Evolutionary conservation across 2,888 invertebrate genomes (phyloP), one percentile per base, ranked within the genome.

Genomic region (Meandrusa payeni): DNA sequence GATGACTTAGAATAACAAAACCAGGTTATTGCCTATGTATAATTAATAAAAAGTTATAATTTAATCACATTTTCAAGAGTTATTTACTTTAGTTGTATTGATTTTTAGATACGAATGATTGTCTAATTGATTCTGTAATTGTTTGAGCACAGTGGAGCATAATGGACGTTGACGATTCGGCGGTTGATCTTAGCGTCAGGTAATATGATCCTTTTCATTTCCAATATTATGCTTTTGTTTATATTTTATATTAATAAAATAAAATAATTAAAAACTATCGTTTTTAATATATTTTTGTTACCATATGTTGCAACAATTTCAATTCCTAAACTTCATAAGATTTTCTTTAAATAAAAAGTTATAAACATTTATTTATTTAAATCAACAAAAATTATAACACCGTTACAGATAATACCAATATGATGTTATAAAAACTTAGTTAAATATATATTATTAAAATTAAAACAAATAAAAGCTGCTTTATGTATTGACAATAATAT

Each of bases 81-180:
- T 15, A 32, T 20, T n/a, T 22, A 20, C 17, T 28, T 28, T 40
- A 44, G 11, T 34, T 39, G 12, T 44, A 48, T 48, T 41, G 48
- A 44, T 48, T 52, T 44, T 47, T 49, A 34, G 37, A 48, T 50
- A 41, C 40, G 46, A 41, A 49, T 48, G 47, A 37, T 43, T 42
- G 34, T 20, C n/a, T 47, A 57, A 65, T 71, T 59, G 65, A 64
- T 65, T 64, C 64, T 57, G 48, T 50, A 44, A 44, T 46, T 46
- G 39, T 51, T 58, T 64, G 60, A 59, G 43, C 50, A 50, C 32
- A 41, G 41, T 48, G 27, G 33, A 48, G 53, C 52, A 92, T 91
- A 89, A 96, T 96, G 95, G 95, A 96, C 82, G 92, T 95, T 74
- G 95, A 95, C 88, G 95, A 96, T 76, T 91, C 92, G 69, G 95